Evolutionary conservation across 2,888 invertebrate genomes (phyloP).

Genomic region (Chelonus formosanus): DNA sequence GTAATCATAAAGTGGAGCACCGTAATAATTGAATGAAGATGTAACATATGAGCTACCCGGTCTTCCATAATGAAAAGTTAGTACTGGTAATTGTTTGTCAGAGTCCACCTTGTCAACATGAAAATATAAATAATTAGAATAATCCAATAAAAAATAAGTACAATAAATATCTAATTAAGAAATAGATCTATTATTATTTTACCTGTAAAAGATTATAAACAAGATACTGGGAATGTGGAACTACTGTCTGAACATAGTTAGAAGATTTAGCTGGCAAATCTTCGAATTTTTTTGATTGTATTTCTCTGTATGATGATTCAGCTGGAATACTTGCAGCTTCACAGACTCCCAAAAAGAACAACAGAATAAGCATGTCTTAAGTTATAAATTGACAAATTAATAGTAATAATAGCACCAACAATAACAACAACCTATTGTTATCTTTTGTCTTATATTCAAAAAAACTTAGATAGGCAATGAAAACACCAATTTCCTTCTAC

Average conservation of each 20-base stretch:
- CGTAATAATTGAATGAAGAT: slow-evolving; percentile 46
- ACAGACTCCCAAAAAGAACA: slow-evolving; percentile 6
- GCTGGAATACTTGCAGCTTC: slow-evolving; percentile 13
- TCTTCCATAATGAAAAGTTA: slow-evolving; percentile 39
- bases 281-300: not conserved
- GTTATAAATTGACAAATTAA: not conserved
- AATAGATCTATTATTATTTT: not conserved
- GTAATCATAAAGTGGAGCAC: slow-evolving; percentile 47
- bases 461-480: too few relatives aligned
- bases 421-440: too few relatives aligned
- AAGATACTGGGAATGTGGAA: slow-evolving; percentile 37
- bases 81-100: slow-evolving; percentile 35
- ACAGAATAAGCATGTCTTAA: slow-evolving; percentile 3
- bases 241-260: slow-evolving; percentile 7
- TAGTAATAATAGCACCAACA: not conserved
- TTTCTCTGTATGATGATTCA: not conserved
- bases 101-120: slow-evolving; percentile 34
- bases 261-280: slow-evolving; percentile 6
- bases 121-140: not conserved
- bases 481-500: not conserved
- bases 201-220: slow-evolving; percentile 42
- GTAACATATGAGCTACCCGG: slow-evolving; percentile 39
- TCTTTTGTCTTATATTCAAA: too few relatives aligned
- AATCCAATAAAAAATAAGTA: not conserved
- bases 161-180: not conserved